Percentiles rank a stretch among this genome's conserved stretches.
Conservation (phyloP, 1,140 invertebrate species). For the Neomicropteryx cornuta region DNA sequence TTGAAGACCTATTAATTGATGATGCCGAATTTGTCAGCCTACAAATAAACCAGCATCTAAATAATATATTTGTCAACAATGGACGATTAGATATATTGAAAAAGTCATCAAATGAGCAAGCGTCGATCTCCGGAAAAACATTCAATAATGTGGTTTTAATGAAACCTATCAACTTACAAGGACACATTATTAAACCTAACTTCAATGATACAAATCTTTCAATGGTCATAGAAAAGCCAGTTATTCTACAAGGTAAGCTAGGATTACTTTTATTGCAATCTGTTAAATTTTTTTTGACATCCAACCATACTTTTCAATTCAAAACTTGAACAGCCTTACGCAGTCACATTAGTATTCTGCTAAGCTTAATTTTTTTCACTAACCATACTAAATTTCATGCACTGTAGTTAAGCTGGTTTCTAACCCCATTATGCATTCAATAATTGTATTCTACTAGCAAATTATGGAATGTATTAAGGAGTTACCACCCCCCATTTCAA, state of each 20-base stretch:
- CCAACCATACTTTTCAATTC: constrained; percentile 20
- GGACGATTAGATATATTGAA: constrained; percentile 21
- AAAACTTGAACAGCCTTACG: not conserved
- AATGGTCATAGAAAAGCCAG: constrained; percentile 14
- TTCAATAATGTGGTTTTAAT: constrained; percentile 23
- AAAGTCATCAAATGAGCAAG: constrained; percentile 18
- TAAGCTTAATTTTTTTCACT: constrained; percentile 1
- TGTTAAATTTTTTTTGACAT: no score
- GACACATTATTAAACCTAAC: constrained; percentile 20
- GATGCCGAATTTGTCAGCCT: no score
- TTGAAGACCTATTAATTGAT: no score
- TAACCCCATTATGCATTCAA: not conserved
- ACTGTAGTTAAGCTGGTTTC: constrained; percentile 18
- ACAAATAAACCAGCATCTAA: constrained; percentile 16
- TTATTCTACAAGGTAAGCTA: constrained; percentile 20
- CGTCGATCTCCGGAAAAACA: constrained; percentile 19
- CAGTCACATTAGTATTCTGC: not conserved
- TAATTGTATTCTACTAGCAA: no score
- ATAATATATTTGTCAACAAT: constrained; percentile 18
- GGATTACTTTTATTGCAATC: no score
- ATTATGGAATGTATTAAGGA: no score
- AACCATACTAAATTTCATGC: constrained; percentile 12
- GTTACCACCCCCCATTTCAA: no score
- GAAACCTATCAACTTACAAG: constrained; percentile 21
- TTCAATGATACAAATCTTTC: constrained; percentile 23